Evolutionary conservation across 2,113 vertebrate species (phyloP).

Genomic region (Syrrhaptes paradoxus): DNA sequence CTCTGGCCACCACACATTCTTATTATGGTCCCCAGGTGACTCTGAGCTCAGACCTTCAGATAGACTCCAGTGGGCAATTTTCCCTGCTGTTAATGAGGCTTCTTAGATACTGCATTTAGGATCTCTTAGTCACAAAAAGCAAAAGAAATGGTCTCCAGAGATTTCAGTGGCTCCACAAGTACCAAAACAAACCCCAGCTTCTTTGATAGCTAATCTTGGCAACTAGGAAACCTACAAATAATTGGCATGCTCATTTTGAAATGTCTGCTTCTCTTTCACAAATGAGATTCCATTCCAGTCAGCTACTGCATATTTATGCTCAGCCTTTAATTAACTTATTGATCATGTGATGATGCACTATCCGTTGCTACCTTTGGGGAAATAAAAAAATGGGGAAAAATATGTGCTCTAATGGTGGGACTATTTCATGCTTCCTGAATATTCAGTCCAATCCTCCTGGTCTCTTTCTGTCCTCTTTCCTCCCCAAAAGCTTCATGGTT

Average conservation of each 20-base stretch:
- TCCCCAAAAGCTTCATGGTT: constrained; percentile 29
- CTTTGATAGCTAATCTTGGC: background rate
- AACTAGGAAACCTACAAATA: constrained; percentile 15
- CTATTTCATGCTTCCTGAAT: constrained; percentile 24
- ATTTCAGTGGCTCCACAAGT: background rate
- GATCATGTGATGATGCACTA: background rate
- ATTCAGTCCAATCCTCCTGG: constrained; percentile 65
- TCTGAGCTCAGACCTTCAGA: background rate
- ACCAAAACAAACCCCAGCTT: background rate
- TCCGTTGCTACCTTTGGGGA: constrained; percentile 15
- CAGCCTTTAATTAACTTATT: constrained; percentile 41
- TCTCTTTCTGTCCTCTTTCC: constrained; percentile 68
- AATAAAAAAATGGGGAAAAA: background rate
- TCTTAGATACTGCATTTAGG: background rate
- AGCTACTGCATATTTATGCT: constrained; percentile 64
- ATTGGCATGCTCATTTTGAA: constrained; percentile 34
- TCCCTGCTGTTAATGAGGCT: background rate
- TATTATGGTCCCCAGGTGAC: background rate
- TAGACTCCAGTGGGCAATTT: background rate
- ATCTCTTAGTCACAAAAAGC: background rate
- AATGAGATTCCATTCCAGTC: constrained; percentile 74
- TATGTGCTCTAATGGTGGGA: constrained; percentile 26
- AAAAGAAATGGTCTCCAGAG: background rate
- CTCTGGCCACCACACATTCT: background rate
- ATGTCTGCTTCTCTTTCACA: constrained; percentile 25